Evolutionary conservation across 2,113 vertebrate genomes (phyloP).

Genomic region (Turdus rufiventris): DNA sequence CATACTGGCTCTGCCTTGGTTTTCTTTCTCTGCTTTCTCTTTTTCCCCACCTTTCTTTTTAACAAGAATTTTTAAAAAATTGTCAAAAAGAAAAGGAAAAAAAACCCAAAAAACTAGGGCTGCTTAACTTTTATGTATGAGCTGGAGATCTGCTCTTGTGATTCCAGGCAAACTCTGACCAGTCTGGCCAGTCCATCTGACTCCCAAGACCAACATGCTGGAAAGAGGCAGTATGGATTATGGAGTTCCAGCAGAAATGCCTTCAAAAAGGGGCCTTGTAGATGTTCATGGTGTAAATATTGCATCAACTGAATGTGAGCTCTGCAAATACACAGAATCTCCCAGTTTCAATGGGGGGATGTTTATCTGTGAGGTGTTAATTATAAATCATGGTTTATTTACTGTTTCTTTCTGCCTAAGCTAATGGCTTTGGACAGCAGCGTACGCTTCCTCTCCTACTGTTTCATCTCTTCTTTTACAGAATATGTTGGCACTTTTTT

Average conservation of each 20-base stretch:
- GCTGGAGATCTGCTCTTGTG: neutral
- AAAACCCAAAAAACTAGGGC: neutral
- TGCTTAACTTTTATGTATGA: neutral
- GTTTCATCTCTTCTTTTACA: neutral
- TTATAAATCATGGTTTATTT: slow-evolving; percentile 36
- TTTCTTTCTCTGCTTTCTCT: neutral
- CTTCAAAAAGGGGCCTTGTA: neutral
- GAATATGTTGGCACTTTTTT: neutral
- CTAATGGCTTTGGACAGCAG: slow-evolving; percentile 15
- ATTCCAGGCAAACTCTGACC: neutral
- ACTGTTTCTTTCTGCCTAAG: neutral
- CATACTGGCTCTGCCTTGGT: neutral
- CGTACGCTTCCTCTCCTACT: neutral
- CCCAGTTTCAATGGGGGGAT: neutral
- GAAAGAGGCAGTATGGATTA: neutral
- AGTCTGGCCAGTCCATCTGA: neutral
- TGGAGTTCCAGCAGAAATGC: neutral
- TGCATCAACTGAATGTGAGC: neutral
- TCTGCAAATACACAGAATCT: neutral
- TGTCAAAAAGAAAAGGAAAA: neutral
- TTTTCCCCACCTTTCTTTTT: too few relatives aligned
- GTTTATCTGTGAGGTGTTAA: slow-evolving; percentile 16
- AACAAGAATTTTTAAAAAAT: neutral
- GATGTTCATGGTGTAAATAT: neutral
- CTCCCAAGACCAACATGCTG: neutral